Conservation (phyloP, 2,797 vertebrate species). For the Coilia nasus region DNA sequence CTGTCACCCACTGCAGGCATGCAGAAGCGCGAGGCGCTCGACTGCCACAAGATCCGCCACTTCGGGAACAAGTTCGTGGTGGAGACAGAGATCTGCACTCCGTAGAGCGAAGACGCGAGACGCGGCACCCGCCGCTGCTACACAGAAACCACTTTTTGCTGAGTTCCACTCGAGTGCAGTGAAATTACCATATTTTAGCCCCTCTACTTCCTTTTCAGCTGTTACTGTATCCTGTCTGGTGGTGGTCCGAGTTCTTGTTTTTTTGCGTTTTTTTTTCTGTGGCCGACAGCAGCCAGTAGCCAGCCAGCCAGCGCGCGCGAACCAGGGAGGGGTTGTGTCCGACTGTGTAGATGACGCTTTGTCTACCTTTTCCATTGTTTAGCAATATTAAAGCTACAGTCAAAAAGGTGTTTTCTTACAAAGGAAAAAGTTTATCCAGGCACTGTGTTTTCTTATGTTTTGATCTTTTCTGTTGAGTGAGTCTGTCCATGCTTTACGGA, state of each 20-base stretch:
- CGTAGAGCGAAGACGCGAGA: slow-evolving; percentile 54
- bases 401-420: background rate
- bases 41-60: slow-evolving; percentile 89
- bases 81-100: slow-evolving; percentile 90
- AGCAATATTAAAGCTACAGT: background rate
- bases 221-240: slow-evolving; percentile 42
- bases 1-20: slow-evolving; percentile 77
- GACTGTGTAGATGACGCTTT: background rate
- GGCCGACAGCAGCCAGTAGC: slow-evolving; percentile 37
- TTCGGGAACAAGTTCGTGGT: slow-evolving; percentile 88
- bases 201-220: slow-evolving; percentile 42
- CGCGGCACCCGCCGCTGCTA: too few relatives aligned
- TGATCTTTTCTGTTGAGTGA: background rate
- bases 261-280: slow-evolving; percentile 54
- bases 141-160: slow-evolving; percentile 25
- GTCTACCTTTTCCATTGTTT: slow-evolving; percentile 24
- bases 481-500: background rate
- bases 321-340: slow-evolving; percentile 25
- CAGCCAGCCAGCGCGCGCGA: background rate
- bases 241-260: slow-evolving; percentile 31
- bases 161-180: slow-evolving; percentile 46
- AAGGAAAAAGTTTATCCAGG: too few relatives aligned
- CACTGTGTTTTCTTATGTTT: background rate
- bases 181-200: slow-evolving; percentile 31
- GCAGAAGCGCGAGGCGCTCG: slow-evolving; percentile 88